A percentile compares a stretch with the other conserved stretches of the same genome.
Evolutionary conservation across 2,113 vertebrate species (phyloP).

Genomic region (Corythaeola cristata): DNA sequence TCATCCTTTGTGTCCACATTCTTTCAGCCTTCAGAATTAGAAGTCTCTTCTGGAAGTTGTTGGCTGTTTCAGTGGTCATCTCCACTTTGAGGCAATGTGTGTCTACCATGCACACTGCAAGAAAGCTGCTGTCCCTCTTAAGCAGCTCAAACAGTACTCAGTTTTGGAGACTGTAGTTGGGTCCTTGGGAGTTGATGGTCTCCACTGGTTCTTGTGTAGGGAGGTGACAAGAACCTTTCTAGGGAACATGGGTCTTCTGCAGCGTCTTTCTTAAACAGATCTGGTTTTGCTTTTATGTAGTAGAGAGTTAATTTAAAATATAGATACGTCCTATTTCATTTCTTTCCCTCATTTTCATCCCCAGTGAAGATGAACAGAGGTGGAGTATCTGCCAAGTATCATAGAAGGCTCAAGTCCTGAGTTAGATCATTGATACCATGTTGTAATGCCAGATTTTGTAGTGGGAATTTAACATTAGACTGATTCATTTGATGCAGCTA

Average conservation of each 20-base stretch:
- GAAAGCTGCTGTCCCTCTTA: background rate
- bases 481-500: background rate
- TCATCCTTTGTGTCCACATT: background rate
- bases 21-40: background rate
- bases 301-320: background rate
- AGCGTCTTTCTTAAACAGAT: background rate
- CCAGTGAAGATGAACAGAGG: background rate
- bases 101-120: background rate
- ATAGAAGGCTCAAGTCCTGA: background rate
- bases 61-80: background rate
- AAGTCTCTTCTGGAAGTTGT: background rate
- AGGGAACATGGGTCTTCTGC: background rate
- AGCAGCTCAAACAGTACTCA: background rate
- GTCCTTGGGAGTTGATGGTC: background rate
- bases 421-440: background rate
- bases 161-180: background rate
- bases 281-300: background rate
- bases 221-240: background rate
- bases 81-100: background rate
- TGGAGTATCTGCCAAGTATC: background rate
- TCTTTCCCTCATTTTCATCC: background rate
- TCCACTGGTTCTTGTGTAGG: fast-evolving
- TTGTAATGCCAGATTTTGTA: background rate
- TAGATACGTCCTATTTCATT: background rate
- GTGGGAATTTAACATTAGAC: background rate